Conservation (phyloP, 2,888 invertebrate genomes). For the Augiades crinisus region DNA sequence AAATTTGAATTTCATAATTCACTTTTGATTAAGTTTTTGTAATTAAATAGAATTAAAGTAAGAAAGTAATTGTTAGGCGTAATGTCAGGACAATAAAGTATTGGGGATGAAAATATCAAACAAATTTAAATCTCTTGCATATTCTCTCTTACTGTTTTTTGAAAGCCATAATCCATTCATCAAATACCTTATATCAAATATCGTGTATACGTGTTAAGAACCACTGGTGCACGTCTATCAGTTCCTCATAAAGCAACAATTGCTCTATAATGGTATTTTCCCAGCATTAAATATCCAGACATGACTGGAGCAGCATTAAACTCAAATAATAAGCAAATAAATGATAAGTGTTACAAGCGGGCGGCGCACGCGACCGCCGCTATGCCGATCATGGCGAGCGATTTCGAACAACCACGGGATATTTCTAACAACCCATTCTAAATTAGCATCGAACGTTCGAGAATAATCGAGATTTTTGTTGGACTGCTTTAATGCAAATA, state of each 20-base stretch:
- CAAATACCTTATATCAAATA: too few relatives aligned
- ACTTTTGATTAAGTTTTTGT: too few relatives aligned
- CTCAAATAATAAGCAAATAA: conserved; percentile 25
- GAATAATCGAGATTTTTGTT: conserved; percentile 7
- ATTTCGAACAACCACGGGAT: conserved; percentile 17
- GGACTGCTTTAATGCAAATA: conserved; percentile 19
- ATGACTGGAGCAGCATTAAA: conserved; percentile 19
- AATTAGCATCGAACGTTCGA: conserved; percentile 25
- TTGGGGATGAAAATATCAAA: too few relatives aligned
- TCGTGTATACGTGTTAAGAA: too few relatives aligned
- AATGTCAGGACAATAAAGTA: too few relatives aligned
- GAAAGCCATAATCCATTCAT: too few relatives aligned
- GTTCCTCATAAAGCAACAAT: not conserved
- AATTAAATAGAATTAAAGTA: too few relatives aligned
- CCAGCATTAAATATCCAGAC: conserved; percentile 12
- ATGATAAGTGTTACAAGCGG: conserved; percentile 20
- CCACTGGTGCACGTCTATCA: not conserved
- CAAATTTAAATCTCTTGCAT: too few relatives aligned
- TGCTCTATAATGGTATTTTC: conserved; percentile 20
- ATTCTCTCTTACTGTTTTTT: too few relatives aligned
- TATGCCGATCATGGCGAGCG: conserved; percentile 11
- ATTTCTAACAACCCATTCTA: conserved; percentile 13
- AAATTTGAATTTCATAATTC: too few relatives aligned
- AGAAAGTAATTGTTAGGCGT: too few relatives aligned
- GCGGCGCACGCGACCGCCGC: conserved; percentile 16